Evolutionary conservation across 2,888 invertebrate species (phyloP), one percentile per base, ranked within the genome.

Genomic region (Dynastes hyllus): DNA sequence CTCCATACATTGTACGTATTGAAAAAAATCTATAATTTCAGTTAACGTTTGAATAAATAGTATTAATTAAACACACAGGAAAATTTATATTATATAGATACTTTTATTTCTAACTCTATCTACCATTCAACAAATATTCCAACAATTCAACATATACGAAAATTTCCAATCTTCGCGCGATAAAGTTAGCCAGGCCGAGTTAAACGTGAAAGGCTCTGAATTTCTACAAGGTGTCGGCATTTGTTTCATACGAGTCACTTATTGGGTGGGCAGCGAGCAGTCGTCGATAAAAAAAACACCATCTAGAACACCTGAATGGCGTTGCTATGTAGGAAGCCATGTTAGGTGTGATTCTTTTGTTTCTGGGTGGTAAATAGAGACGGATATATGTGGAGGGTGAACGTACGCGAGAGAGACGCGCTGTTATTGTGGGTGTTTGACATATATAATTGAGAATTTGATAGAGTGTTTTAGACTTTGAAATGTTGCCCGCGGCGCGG

Each of bases 201-300:
- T 53, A 69, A 55, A 70, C 71, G 76, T 78, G 80, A 80, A 78
- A 71, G 76, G 76, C 65, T 40, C 76, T 82, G 83, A 83, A 82
- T 83, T 82, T 85, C 84, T 85, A 86, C 86, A 83, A 87, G 86
- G 86, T 87, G 86, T 86, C 87, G 87, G 87, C 86, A 85, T 87
- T 87, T 85, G 86, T 87, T 87, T 85, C 86, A 85, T 83, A 84
- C 86, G 84, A 85, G 84, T 85, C 86, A 87, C 88, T 88, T 88
- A 88, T 88, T 88, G 88, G 87, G 88, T 88, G 88, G 88, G 87
- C 87, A 87, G 86, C 86, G 87, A 87, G 86, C 86, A 86, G 87
- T 86, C 86, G 85, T 84, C 87, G 86, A 85, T 85, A 84, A 85
- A 84, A 84, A 84, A 85, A 84, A 86, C 86, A 86, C 86, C 86